Evolutionary conservation across 2,888 invertebrate species (phyloP).

Genomic region (Drosophila vallismaia): DNA sequence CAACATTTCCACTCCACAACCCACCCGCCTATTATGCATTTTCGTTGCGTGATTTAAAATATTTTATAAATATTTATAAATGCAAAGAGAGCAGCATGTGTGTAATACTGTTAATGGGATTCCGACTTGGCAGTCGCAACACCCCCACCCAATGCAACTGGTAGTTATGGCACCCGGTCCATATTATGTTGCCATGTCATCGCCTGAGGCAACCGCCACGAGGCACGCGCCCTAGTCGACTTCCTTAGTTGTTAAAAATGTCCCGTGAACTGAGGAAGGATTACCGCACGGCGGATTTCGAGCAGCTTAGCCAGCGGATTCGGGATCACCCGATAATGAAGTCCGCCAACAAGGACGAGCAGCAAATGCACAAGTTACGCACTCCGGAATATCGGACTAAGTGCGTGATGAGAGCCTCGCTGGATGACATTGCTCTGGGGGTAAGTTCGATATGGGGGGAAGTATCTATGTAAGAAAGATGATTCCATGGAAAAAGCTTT

Average conservation of each 20-base stretch:
- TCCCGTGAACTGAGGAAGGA: conserved; percentile 52
- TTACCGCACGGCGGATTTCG: conserved; percentile 64
- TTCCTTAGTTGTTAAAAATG: conserved; percentile 39
- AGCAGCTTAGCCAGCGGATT: conserved; percentile 60
- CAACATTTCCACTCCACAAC: neutral
- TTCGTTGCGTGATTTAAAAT: conserved; percentile 54
- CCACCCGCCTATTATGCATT: neutral
- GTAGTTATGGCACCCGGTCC: conserved; percentile 59
- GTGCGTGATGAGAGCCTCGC: conserved; percentile 70
- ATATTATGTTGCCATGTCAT: conserved; percentile 64
- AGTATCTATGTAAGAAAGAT: no score
- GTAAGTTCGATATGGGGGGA: conserved; percentile 41
- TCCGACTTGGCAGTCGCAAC: conserved; percentile 14
- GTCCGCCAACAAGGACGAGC: conserved; percentile 22
- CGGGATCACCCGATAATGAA: conserved; percentile 64
- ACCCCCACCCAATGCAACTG: conserved; percentile 27
- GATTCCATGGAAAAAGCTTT: neutral
- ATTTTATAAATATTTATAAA: conserved; percentile 63
- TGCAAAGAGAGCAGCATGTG: conserved; percentile 56
- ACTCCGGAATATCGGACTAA: conserved; percentile 67
- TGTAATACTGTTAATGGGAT: conserved; percentile 39
- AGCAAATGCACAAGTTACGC: conserved; percentile 54
- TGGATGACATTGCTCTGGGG: conserved; percentile 69
- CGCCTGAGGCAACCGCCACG: neutral
- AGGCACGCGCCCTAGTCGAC: conserved; percentile 3